These are phyloP conservation scores for Gephyroberyx darwinii DNA, from an alignment of 2,797 vertebrate species.

Conservation along the genomic window DNA sequence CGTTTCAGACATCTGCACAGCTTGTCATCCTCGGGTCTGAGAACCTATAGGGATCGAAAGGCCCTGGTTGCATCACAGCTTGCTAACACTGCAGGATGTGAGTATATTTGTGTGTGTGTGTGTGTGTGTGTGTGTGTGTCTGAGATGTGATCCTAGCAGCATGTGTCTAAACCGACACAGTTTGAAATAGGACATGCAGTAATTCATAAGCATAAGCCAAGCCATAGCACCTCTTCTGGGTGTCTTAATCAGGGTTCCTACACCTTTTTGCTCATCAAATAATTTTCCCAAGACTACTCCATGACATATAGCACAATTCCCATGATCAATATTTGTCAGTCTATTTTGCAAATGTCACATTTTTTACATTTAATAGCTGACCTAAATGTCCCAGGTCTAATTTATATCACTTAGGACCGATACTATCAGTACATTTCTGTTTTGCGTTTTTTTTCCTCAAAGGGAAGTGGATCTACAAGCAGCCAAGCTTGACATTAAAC, in stretches of 20 bases:
- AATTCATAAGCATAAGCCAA: constrained; percentile 22
- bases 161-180: constrained; percentile 27
- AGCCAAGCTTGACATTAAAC: too few species aligned
- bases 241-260: too few species aligned
- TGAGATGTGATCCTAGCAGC: constrained; percentile 10
- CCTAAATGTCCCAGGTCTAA: too few species aligned
- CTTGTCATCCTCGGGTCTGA: constrained; percentile 51
- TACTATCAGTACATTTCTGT: too few species aligned
- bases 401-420: too few species aligned
- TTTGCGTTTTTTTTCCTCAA: too few species aligned
- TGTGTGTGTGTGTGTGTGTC: constrained; percentile 2
- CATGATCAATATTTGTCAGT: too few species aligned
- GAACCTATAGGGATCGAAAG: constrained; percentile 50
- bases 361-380: too few species aligned
- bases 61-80: constrained; percentile 40
- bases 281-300: not conserved
- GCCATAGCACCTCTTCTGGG: constrained; percentile 7
- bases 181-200: constrained; percentile 29
- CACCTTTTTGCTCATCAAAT: not conserved
- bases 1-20: constrained; percentile 44
- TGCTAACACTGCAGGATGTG: constrained; percentile 12
- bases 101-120: constrained; percentile 29
- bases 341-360: too few species aligned
- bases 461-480: too few species aligned
- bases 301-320: too few species aligned